Base-by-base conservation (phyloP, 2,797 vertebrate species). In the Micropoecilia bifurca region DNA sequence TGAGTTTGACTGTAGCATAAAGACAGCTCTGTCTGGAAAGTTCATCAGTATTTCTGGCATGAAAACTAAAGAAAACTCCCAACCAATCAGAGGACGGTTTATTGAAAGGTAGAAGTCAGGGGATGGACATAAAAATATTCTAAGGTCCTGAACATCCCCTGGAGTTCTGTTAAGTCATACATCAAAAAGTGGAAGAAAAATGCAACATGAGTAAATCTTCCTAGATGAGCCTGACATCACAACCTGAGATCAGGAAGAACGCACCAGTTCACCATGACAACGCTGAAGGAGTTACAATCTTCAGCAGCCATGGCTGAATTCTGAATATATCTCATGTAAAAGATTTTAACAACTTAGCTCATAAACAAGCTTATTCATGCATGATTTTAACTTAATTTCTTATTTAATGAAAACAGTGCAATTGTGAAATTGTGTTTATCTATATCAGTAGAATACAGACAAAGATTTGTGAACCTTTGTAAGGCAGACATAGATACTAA, bases 171-270 rank as follows among this genome's bases (percentile, higher is more conserved):
- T n/a, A 55, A n/a, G 10, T 25, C 53, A 3, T 10, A n/a, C 53
- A 25, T 55, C 10, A 55, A 55, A 55, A 22, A 50, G 20, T 55
- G 53, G 3, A 55, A n/a, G 53, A 25, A 55, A 55, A 55, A 55
- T n/a, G 53, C 2, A 25, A 25, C 50, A 10, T 9, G 22, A 22
- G 50, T 53, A 7, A 53, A 53, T 48, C 47, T 48, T 16, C 48
- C 48, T 50, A 48, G 47, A 48, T 50, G 20, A 50, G 16, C 1
- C 20, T 25, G 22, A 25, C 25, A 9, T 55, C 53, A n/a, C 53
- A 55, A 55, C 9, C 25, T n/a, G 43, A 39, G 83, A 82, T 73
- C 53, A n/a, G 3, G 22, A 4, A 28, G 53, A 57, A n/a, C 25
- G 3, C n/a, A 28, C 1, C 4, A 28, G 55, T 1, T 28, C n/a